Evolutionary conservation across 1,140 invertebrate species (phyloP).

Genomic region (Papilio polytes): DNA sequence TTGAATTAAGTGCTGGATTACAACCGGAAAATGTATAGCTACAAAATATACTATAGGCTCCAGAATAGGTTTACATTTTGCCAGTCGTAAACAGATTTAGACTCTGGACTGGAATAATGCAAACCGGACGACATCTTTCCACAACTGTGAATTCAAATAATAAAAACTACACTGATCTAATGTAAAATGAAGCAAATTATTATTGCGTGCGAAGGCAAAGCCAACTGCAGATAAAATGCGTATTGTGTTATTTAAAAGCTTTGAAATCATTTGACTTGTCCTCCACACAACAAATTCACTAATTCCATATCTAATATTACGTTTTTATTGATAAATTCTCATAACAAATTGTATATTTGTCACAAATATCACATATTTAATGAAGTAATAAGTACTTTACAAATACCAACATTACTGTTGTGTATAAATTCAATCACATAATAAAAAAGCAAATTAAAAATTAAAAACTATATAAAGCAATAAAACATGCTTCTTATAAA

Average conservation of each 20-base stretch:
- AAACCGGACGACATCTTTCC: neutral
- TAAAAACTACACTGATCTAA: neutral
- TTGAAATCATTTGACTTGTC: neutral
- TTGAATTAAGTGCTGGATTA: too few species aligned
- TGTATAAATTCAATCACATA: slow-evolving; percentile 14
- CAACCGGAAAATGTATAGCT: too few species aligned
- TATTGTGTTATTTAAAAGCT: slow-evolving; percentile 9
- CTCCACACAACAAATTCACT: neutral
- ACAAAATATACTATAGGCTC: too few species aligned
- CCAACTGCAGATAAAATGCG: neutral
- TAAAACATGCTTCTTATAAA: slow-evolving; percentile 25
- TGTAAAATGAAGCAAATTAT: slow-evolving; percentile 14
- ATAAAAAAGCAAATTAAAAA: slow-evolving; percentile 21
- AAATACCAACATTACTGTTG: neutral
- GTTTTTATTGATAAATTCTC: too few species aligned
- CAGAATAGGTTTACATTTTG: too few species aligned
- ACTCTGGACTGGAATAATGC: too few species aligned
- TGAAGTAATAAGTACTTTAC: neutral
- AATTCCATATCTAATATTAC: neutral
- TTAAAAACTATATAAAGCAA: slow-evolving; percentile 27
- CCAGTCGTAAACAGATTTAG: too few species aligned
- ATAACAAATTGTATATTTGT: too few species aligned
- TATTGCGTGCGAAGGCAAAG: slow-evolving; percentile 17
- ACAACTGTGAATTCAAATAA: slow-evolving; percentile 9
- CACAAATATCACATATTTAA: slow-evolving; percentile 5